Evolutionary conservation across 2,888 invertebrate genomes (phyloP).

Genomic region (Spodoptera littoralis): DNA sequence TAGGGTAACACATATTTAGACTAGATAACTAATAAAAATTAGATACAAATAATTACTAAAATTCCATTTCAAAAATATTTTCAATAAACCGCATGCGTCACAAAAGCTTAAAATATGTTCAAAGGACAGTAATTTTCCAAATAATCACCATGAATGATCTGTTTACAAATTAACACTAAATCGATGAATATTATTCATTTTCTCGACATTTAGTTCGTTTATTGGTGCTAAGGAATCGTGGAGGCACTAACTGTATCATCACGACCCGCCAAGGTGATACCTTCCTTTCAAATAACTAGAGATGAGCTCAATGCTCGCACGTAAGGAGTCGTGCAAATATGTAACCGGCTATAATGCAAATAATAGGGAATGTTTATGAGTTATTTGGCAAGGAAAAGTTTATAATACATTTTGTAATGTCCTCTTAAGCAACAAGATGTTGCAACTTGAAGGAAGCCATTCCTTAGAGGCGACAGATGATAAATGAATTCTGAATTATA

Average conservation of each 20-base stretch:
- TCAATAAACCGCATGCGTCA: too few relatives aligned
- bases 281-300: slow-evolving; percentile 45
- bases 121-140: too few relatives aligned
- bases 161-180: slow-evolving; percentile 9
- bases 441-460: too few relatives aligned
- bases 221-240: slow-evolving; percentile 27
- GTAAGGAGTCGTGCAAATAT: slow-evolving; percentile 24
- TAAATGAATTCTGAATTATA: too few relatives aligned
- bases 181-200: slow-evolving; percentile 27
- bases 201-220: background rate
- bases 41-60: too few relatives aligned
- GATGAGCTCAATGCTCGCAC: slow-evolving; percentile 18
- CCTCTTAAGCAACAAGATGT: too few relatives aligned
- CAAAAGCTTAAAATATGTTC: too few relatives aligned
- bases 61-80: too few relatives aligned
- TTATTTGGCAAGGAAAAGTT: slow-evolving; percentile 4
- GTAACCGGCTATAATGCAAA: background rate
- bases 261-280: slow-evolving; percentile 48
- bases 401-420: background rate
- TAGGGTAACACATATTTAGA: too few relatives aligned
- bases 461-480: too few relatives aligned
- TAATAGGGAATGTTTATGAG: background rate
- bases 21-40: too few relatives aligned
- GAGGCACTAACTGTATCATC: slow-evolving; percentile 37
- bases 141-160: too few relatives aligned